These are phyloP conservation scores for Steatornis caripensis DNA, from an alignment of 2,113 vertebrate species.

Conservation along the genomic window DNA sequence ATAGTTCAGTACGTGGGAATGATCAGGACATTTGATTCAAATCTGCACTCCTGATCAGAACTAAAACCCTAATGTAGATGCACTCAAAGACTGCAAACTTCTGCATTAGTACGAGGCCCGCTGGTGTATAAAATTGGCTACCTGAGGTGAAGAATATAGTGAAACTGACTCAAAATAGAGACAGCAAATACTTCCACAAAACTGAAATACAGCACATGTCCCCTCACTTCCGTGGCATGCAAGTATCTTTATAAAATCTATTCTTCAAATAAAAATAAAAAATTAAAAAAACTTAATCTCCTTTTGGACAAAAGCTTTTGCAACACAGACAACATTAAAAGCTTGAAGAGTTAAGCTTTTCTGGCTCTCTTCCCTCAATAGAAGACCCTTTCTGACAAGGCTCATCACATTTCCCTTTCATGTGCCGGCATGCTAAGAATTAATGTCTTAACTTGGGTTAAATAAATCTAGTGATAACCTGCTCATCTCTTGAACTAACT, in stretches of 20 bases:
- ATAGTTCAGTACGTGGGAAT: neutral
- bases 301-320: slow-evolving; percentile 21
- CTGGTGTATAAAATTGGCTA: neutral
- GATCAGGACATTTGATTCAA: neutral
- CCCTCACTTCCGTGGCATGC: neutral
- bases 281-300: neutral
- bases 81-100: neutral
- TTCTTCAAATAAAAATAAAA: neutral
- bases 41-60: neutral
- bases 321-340: slow-evolving; percentile 28
- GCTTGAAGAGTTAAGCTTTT: slow-evolving; percentile 42
- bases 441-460: slow-evolving; percentile 65
- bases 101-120: neutral
- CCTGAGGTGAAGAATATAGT: neutral
- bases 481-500: slow-evolving; percentile 46
- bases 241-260: neutral
- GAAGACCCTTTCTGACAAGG: slow-evolving; percentile 56
- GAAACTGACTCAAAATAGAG: neutral
- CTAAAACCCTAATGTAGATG: neutral
- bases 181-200: slow-evolving; percentile 43
- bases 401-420: slow-evolving; percentile 51
- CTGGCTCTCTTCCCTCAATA: slow-evolving; percentile 34
- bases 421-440: slow-evolving; percentile 53
- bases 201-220: neutral
- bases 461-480: slow-evolving; percentile 61